Conservation (phyloP, 2,113 vertebrate species). For the Eurystomus gularis region DNA sequence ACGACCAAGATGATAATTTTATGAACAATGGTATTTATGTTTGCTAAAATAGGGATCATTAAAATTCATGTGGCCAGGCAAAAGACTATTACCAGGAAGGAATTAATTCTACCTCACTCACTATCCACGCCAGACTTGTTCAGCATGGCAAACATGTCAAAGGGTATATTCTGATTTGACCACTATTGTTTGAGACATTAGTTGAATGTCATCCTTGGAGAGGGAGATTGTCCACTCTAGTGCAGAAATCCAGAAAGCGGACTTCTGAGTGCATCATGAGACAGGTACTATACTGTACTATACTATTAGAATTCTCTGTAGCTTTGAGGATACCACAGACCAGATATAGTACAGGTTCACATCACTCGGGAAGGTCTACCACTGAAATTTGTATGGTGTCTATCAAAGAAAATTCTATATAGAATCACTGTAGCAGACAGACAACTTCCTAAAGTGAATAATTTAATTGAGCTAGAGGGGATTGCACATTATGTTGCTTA, state of each 20-base stretch:
- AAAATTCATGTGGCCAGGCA: not conserved
- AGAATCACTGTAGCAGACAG: not conserved
- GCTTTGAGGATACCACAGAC: not conserved
- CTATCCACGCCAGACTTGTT: not conserved
- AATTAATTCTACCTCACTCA: not conserved
- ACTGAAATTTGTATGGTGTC: not conserved
- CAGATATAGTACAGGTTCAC: not conserved
- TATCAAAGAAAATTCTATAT: not conserved
- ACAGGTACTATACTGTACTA: not conserved
- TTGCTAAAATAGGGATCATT: conserved; percentile 42
- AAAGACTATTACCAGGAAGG: not conserved
- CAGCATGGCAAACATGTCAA: not conserved
- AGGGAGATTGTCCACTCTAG: not conserved
- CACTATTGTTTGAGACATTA: not conserved
- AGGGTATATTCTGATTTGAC: not conserved
- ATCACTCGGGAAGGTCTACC: not conserved
- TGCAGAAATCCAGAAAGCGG: not conserved
- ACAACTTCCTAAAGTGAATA: not conserved
- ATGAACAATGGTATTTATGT: conserved; percentile 57
- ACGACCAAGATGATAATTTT: conserved; percentile 48
- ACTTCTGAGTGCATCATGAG: not conserved
- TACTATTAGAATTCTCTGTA: not conserved
- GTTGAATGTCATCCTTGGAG: not conserved
- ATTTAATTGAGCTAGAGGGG: not conserved
- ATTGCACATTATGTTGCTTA: not conserved